phyloP scores from a whole-genome alignment of 2,888 invertebrate genomes.

The Rambutsinella grinnellia region DNA sequence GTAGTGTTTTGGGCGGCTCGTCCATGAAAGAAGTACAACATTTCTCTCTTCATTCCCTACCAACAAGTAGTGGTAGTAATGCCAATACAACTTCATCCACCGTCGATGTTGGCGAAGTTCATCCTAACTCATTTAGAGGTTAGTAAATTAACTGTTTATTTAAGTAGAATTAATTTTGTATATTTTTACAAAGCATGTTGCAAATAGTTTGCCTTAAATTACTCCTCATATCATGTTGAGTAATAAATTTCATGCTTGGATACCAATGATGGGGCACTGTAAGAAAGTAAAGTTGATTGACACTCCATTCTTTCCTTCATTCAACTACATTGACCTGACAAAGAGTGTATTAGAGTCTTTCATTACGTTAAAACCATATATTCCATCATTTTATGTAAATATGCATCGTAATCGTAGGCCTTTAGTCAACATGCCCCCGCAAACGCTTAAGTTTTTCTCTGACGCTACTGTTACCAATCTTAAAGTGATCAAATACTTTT shows the following conservation, averaged over 20 bases:
- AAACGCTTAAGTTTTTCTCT: no score
- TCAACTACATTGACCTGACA: slow-evolving; percentile 47
- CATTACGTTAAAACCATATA: slow-evolving; percentile 50
- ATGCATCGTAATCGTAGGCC: no score
- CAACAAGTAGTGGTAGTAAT: neutral
- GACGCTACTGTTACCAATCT: no score
- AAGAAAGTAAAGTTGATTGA: neutral
- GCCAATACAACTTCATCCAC: neutral
- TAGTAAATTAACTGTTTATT: slow-evolving; percentile 14
- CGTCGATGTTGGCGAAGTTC: slow-evolving; percentile 21
- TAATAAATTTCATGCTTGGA: no score
- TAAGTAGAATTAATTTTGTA: neutral
- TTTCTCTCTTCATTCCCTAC: slow-evolving; percentile 36
- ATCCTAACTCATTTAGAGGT: slow-evolving; percentile 37
- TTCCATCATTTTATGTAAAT: neutral
- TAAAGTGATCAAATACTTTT: no score
- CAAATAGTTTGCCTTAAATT: no score
- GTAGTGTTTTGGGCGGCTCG: slow-evolving; percentile 18
- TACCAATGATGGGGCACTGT: neutral
- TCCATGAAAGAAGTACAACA: slow-evolving; percentile 42
- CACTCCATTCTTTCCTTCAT: neutral
- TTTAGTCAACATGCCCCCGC: no score
- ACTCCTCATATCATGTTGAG: no score
- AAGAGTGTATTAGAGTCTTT: slow-evolving; percentile 40
- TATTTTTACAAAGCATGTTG: no score